phyloP scores from a whole-genome alignment of 2,888 invertebrate genomes.

The Diarsia mendica region DNA sequence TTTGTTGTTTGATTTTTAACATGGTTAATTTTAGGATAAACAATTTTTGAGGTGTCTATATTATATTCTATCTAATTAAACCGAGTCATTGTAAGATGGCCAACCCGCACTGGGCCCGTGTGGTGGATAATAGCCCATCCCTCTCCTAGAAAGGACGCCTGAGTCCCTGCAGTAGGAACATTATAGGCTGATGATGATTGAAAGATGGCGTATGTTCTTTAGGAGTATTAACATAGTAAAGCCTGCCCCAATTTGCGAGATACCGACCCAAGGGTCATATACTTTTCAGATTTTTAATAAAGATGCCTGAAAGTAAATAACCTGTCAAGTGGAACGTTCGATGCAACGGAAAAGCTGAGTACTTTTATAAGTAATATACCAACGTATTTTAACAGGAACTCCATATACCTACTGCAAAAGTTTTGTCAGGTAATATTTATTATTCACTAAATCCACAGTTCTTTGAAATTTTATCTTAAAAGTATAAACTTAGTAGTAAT shows the following conservation, averaged over 20 bases:
- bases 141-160: no score
- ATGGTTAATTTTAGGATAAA: not conserved
- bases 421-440: no score
- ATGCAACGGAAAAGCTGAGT: not conserved
- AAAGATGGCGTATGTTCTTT: not conserved
- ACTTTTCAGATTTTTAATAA: not conserved
- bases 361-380: not conserved
- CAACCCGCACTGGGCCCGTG: no score
- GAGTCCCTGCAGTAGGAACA: no score
- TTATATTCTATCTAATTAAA: not conserved
- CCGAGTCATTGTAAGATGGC: no score
- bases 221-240: not conserved
- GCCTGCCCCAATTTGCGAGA: not conserved
- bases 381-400: not conserved
- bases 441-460: no score
- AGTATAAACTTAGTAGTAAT: no score
- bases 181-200: not conserved
- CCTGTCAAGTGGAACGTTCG: not conserved
- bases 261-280: not conserved
- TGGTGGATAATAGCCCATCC: no score
- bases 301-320: constrained; percentile 1
- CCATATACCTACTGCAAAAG: not conserved
- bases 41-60: not conserved
- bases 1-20: not conserved
- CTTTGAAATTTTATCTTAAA: no score